Conservation (phyloP, 2,888 invertebrate genomes). For the Lepeophtheirus nordmannii region DNA sequence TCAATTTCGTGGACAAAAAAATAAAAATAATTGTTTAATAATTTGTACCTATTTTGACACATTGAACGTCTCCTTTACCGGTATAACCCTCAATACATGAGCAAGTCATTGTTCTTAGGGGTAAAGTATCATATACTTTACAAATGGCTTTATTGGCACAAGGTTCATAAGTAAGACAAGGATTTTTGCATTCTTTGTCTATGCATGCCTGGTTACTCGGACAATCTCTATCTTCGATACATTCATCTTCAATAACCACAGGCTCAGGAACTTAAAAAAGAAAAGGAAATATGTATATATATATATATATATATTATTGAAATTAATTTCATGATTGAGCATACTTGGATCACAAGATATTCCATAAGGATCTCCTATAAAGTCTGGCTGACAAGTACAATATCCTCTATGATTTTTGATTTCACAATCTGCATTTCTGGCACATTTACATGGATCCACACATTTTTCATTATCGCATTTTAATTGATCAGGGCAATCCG, state of each 20-base stretch:
- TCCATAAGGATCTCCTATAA: constrained; percentile 28
- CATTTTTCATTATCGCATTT: constrained; percentile 63
- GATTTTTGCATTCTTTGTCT: constrained; percentile 58
- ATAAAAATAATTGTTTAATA: neutral
- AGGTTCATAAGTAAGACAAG: constrained; percentile 54
- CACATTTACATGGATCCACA: constrained; percentile 68
- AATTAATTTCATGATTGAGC: constrained; percentile 25
- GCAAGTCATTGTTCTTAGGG: constrained; percentile 72
- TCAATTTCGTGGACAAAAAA: neutral
- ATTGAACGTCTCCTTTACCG: constrained; percentile 64
- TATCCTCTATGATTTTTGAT: constrained; percentile 28
- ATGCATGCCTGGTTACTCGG: constrained; percentile 60
- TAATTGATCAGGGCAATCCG: constrained; percentile 59
- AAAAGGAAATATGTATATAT: no score
- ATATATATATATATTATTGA: constrained; percentile 12
- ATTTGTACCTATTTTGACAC: constrained; percentile 11
- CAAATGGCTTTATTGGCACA: constrained; percentile 53
- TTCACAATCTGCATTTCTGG: constrained; percentile 44
- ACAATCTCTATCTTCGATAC: constrained; percentile 31
- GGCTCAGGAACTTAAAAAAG: constrained; percentile 36
- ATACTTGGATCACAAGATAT: constrained; percentile 27
- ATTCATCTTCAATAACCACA: constrained; percentile 28
- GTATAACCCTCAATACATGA: constrained; percentile 63
- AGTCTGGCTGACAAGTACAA: constrained; percentile 29
- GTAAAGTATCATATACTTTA: constrained; percentile 65